Evolutionary conservation across 1,140 invertebrate species (phyloP).

Genomic region (Panulirus ornatus): DNA sequence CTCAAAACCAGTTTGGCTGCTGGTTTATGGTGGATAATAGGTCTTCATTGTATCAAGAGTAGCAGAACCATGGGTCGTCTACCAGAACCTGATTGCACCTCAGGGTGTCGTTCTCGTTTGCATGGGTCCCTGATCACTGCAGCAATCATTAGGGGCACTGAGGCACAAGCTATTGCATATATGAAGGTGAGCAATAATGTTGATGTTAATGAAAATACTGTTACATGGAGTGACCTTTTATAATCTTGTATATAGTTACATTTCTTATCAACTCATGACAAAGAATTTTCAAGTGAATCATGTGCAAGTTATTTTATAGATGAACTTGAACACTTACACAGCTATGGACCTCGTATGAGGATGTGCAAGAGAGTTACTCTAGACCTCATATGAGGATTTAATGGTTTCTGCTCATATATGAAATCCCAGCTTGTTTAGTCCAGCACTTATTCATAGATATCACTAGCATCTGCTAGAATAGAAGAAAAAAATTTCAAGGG

Average conservation of each 20-base stretch:
- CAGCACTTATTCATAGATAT: no score
- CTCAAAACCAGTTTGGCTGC: no score
- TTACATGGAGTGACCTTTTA: not conserved
- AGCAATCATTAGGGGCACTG: constrained; percentile 63
- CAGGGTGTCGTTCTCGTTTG: constrained; percentile 47
- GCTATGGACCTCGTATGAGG: not conserved
- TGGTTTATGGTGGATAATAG: not conserved
- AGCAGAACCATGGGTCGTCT: not conserved
- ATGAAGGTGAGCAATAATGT: constrained; percentile 35
- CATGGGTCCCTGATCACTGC: constrained; percentile 56
- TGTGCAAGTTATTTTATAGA: not conserved
- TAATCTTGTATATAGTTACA: not conserved
- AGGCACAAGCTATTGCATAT: constrained; percentile 61
- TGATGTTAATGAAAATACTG: not conserved
- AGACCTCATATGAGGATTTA: no score
- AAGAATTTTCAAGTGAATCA: not conserved
- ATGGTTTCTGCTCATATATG: no score
- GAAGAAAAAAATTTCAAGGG: no score
- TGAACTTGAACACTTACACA: not conserved
- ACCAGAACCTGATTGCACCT: constrained; percentile 32
- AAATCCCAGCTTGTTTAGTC: no score
- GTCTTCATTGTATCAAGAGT: not conserved
- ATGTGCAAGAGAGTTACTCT: not conserved
- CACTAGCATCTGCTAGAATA: no score
- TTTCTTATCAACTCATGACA: not conserved